Conservation (phyloP, 2,797 vertebrate species). For the Molossus alvarezi region DNA sequence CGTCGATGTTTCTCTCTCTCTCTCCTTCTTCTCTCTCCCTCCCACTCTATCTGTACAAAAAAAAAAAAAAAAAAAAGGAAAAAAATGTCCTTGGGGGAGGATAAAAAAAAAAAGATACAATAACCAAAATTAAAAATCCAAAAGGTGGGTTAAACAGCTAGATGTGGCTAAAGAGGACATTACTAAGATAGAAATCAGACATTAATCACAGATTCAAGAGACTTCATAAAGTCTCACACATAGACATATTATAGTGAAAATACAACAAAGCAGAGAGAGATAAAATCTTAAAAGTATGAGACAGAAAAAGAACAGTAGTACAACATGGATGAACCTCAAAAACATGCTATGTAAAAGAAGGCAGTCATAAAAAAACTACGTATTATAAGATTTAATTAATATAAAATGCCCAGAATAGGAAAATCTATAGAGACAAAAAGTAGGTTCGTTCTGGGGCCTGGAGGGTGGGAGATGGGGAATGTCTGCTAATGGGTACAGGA, state of each 20-base stretch:
- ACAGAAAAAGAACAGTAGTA: not conserved
- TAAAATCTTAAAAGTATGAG: constrained; percentile 25
- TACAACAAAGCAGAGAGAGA: not conserved
- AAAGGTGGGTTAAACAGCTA: constrained; percentile 6
- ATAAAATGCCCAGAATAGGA: not conserved
- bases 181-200: not conserved
- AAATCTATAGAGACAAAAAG: constrained; percentile 4
- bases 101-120: not conserved
- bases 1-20: no score
- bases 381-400: not conserved
- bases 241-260: not conserved
- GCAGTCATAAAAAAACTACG: not conserved
- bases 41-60: no score
- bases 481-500: not conserved
- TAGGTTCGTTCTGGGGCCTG: not conserved
- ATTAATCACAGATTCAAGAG: not conserved
- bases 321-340: not conserved
- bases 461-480: not conserved
- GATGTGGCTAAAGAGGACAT: not conserved
- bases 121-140: constrained; percentile 35
- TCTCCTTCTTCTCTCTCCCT: no score
- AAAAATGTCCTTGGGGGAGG: no score
- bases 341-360: not conserved
- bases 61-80: no score
- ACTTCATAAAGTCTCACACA: not conserved